phyloP scores from a whole-genome alignment of 2,113 vertebrate species.

The Tauraco erythrolophus region DNA sequence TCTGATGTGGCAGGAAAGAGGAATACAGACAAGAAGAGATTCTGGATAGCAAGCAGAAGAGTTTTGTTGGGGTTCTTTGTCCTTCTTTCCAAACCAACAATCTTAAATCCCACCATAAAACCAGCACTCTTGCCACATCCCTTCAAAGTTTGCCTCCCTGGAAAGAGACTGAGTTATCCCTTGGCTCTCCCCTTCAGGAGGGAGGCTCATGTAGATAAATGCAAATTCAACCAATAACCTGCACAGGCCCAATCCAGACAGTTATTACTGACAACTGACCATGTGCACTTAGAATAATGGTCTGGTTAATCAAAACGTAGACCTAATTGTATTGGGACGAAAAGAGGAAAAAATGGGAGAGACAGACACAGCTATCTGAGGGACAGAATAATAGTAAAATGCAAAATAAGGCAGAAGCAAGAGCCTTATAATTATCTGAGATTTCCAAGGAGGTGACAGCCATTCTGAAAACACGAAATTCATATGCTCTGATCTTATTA shows the following conservation, averaged over 20 bases:
- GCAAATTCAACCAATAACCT: conserved; percentile 7
- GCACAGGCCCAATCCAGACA: not conserved
- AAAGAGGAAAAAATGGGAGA: conserved; percentile 10
- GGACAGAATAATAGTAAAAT: conserved; percentile 13
- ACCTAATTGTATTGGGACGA: conserved; percentile 21
- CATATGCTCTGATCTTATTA: conserved; percentile 28
- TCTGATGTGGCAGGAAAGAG: not conserved
- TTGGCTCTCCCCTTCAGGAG: not conserved
- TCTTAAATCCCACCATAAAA: not conserved
- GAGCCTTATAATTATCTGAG: conserved; percentile 17
- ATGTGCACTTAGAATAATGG: not conserved
- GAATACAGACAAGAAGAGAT: not conserved
- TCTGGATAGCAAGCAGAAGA: not conserved
- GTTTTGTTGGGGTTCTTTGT: not conserved
- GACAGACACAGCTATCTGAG: not conserved
- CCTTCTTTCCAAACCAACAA: not conserved
- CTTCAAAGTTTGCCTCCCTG: not conserved
- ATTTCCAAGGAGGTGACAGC: conserved; percentile 36
- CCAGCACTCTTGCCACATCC: not conserved
- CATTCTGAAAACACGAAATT: conserved; percentile 28
- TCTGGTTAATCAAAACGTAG: conserved; percentile 22
- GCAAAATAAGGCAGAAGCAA: conserved; percentile 20
- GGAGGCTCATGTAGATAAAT: not conserved
- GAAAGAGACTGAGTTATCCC: not conserved
- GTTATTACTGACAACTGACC: not conserved